Conservation (phyloP, 2,113 vertebrate species). For the Cyanoderma ruficeps region DNA sequence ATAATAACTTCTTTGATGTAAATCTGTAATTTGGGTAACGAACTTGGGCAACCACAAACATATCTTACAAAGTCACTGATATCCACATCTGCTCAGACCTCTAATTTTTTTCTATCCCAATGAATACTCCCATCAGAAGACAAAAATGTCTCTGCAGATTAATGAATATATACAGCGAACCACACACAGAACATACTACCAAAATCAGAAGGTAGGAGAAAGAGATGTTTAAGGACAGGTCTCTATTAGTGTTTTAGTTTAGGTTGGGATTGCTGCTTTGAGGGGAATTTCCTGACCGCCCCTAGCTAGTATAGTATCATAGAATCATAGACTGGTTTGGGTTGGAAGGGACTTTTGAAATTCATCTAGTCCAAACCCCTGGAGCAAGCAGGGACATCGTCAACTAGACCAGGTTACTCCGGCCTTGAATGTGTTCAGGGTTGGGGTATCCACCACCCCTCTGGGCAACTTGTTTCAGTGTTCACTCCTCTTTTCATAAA, state of each 20-base stretch:
- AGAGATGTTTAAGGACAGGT: background rate
- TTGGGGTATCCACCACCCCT: background rate
- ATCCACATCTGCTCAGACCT: background rate
- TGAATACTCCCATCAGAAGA: background rate
- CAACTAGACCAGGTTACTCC: background rate
- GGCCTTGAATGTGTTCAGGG: background rate
- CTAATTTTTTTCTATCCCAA: background rate
- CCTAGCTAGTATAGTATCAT: background rate
- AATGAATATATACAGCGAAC: background rate
- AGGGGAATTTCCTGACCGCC: background rate
- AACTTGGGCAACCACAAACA: background rate
- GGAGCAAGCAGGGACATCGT: background rate
- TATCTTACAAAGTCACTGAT: background rate
- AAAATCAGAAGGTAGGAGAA: background rate
- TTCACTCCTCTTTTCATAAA: background rate
- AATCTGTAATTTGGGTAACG: background rate
- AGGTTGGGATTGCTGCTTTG: background rate
- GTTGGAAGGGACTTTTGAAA: background rate
- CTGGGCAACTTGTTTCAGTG: background rate
- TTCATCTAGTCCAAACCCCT: background rate
- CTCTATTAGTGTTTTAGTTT: background rate
- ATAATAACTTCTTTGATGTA: background rate
- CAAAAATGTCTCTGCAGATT: background rate
- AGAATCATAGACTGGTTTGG: background rate
- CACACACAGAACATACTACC: background rate